phyloP scores from a whole-genome alignment of 2,113 vertebrate genomes.

The Chionis minor region DNA sequence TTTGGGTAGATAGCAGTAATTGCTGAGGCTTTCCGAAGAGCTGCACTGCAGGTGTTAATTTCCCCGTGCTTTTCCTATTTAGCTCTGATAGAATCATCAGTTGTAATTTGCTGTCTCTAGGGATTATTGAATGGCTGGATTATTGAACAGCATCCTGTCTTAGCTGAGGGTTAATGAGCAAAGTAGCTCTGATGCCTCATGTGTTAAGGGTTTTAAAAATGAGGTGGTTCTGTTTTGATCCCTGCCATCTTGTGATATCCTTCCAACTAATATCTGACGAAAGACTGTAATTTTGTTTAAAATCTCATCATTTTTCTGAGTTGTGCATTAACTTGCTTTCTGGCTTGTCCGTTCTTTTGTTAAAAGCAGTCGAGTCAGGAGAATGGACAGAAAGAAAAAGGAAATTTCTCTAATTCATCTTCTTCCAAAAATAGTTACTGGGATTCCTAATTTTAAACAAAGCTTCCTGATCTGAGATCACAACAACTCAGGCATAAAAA shows the following conservation, averaged over 20 bases:
- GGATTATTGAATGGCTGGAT: conserved; percentile 45
- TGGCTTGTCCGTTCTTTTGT: neutral
- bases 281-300: conserved; percentile 19
- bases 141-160: conserved; percentile 13
- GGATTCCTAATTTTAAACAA: neutral
- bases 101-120: conserved; percentile 39
- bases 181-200: neutral
- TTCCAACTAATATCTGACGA: conserved; percentile 2
- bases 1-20: conserved; percentile 1
- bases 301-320: neutral
- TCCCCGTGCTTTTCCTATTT: conserved; percentile 45
- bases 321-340: neutral
- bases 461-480: neutral
- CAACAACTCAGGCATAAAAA: neutral
- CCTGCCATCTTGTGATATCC: neutral
- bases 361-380: neutral
- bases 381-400: neutral
- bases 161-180: conserved; percentile 28
- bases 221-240: conserved; percentile 19
- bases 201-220: neutral
- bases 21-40: conserved; percentile 13
- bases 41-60: conserved; percentile 42
- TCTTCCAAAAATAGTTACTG: neutral
- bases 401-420: neutral
- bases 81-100: conserved; percentile 49